A percentile compares a stretch with the other conserved stretches of the same genome.
phyloP scores from a whole-genome alignment of 1,140 invertebrate species.

The Aphis gossypii region DNA sequence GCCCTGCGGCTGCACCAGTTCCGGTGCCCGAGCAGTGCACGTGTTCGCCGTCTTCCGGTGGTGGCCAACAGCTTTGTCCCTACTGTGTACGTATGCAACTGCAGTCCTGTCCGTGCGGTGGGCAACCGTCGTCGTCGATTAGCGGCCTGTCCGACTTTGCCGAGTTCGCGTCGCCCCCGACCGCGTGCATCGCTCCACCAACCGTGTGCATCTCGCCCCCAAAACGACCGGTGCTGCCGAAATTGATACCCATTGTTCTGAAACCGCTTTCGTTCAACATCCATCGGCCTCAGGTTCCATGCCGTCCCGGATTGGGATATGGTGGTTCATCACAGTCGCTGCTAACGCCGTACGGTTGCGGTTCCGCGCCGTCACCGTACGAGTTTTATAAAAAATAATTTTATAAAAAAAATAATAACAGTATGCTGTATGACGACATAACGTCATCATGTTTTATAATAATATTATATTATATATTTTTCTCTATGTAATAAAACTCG shows the following conservation, averaged over 20 bases:
- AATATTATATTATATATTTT: background rate
- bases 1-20: background rate
- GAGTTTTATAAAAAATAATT: background rate
- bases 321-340: background rate
- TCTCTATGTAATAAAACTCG: background rate
- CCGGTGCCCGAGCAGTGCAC: too few relatives aligned
- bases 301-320: background rate
- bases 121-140: background rate
- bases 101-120: background rate
- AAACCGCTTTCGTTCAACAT: background rate
- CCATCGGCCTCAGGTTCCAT: background rate
- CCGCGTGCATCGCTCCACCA: background rate
- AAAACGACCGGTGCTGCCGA: background rate
- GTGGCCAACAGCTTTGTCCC: background rate
- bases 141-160: background rate
- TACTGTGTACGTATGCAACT: background rate
- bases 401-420: background rate
- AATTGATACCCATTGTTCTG: background rate
- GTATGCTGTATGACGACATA: too few relatives aligned
- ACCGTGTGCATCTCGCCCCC: too few relatives aligned
- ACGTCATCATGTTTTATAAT: background rate
- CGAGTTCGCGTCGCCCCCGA: too few relatives aligned
- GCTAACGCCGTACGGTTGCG: background rate
- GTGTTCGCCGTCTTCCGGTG: too few relatives aligned
- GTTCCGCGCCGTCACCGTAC: background rate